These are phyloP conservation scores for Scaptomyza tumidula DNA, from an alignment of 2,888 invertebrate species.

Conservation along the genomic window DNA sequence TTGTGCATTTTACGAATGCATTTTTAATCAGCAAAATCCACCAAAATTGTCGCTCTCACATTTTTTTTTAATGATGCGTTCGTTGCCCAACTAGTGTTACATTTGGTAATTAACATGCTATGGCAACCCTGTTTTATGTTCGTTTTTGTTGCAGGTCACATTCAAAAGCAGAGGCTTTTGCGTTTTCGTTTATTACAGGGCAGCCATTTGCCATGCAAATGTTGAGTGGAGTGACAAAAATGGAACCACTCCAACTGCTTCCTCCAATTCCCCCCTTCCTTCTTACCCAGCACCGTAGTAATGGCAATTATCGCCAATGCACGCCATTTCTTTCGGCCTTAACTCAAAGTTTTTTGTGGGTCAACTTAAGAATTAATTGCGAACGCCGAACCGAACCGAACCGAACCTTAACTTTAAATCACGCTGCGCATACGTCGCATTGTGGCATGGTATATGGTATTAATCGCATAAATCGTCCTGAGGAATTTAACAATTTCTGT, in stretches of 20 bases:
- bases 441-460: constrained; percentile 20
- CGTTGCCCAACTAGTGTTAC: neutral
- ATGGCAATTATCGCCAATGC: constrained; percentile 74
- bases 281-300: constrained; percentile 11
- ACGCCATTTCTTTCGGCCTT: constrained; percentile 34
- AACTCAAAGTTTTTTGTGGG: constrained; percentile 68
- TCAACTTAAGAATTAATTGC: constrained; percentile 76
- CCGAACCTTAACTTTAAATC: neutral
- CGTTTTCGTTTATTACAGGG: neutral
- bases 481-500: constrained; percentile 29
- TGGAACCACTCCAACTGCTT: too few relatives aligned
- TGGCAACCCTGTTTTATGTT: neutral
- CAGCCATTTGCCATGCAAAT: constrained; percentile 64
- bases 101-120: neutral
- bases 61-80: neutral
- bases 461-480: constrained; percentile 38
- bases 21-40: too few relatives aligned
- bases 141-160: neutral
- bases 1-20: neutral
- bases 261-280: too few relatives aligned
- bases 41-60: neutral
- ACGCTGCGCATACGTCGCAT: constrained; percentile 45
- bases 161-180: neutral
- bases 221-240: neutral
- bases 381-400: neutral